Evolutionary conservation across 2,888 invertebrate genomes (phyloP).

Genomic region (Oasisia sp.): DNA sequence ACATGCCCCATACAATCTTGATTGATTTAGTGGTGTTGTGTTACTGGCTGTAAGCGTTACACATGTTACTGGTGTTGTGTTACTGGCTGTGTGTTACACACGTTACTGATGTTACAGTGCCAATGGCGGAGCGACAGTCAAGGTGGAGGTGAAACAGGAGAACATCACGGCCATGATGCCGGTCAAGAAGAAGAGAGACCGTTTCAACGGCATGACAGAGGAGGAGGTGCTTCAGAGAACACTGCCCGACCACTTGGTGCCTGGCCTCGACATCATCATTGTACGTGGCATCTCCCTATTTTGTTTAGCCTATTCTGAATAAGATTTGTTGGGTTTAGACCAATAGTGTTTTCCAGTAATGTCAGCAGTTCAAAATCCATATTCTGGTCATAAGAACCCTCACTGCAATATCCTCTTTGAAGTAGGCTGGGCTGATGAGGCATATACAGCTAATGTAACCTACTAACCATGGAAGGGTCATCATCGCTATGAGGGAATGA

Average conservation of each 20-base stretch:
- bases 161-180: conserved; percentile 65
- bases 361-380: too few relatives aligned
- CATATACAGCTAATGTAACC: too few relatives aligned
- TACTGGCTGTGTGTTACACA: not conserved
- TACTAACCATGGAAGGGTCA: too few relatives aligned
- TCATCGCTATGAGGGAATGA: not conserved
- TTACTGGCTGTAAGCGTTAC: not conserved
- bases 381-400: too few relatives aligned
- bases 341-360: not conserved
- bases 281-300: conserved; percentile 76
- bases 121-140: conserved; percentile 23
- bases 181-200: conserved; percentile 70
- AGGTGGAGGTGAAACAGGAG: conserved; percentile 53
- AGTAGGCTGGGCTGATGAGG: too few relatives aligned
- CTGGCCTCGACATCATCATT: conserved; percentile 96
- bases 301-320: not conserved
- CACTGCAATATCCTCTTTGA: too few relatives aligned
- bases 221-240: conserved; percentile 93
- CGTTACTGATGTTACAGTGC: not conserved
- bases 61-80: not conserved
- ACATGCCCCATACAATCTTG: too few relatives aligned
- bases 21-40: not conserved
- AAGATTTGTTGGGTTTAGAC: not conserved
- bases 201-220: conserved; percentile 78
- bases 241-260: conserved; percentile 91